phyloP scores from a whole-genome alignment of 2,113 vertebrate species.

The Cavia aperea region DNA sequence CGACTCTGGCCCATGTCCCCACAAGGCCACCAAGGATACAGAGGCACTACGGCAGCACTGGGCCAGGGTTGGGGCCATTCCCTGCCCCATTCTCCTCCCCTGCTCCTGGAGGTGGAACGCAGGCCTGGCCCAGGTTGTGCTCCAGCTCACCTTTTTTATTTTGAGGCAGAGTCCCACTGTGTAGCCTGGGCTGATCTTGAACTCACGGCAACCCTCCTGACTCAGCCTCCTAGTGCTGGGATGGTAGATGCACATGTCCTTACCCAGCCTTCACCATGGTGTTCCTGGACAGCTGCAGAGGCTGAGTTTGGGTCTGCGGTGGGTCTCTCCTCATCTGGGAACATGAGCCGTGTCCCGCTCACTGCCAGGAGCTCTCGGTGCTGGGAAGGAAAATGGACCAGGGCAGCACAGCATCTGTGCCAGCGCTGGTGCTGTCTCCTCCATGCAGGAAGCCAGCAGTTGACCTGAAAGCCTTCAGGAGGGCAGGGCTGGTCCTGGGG shows the following conservation, averaged over 20 bases:
- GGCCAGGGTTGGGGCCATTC: not conserved
- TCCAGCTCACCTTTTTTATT: not conserved
- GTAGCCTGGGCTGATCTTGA: not conserved
- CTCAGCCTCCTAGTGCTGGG: not conserved
- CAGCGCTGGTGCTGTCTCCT: too few relatives aligned
- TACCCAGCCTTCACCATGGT: not conserved
- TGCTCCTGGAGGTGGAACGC: too few relatives aligned
- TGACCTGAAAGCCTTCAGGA: too few relatives aligned
- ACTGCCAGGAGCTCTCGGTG: not conserved
- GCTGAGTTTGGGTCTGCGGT: not conserved
- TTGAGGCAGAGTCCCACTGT: not conserved
- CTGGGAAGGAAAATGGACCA: not conserved
- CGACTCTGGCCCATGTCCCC: too few relatives aligned
- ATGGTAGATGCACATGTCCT: not conserved
- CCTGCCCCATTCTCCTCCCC: too few relatives aligned
- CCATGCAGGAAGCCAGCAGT: too few relatives aligned
- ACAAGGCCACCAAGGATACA: too few relatives aligned
- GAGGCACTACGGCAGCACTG: not conserved
- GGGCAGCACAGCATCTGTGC: not conserved
- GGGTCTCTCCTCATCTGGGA: not conserved
- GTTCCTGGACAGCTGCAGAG: fast-evolving
- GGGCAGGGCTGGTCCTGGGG: too few relatives aligned
- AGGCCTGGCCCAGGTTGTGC: too few relatives aligned
- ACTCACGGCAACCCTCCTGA: not conserved
- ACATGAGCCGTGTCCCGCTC: not conserved